These are phyloP conservation scores for Parasteatoda tepidariorum DNA, from an alignment of 1,140 invertebrate genomes.

Conservation along the genomic window DNA sequence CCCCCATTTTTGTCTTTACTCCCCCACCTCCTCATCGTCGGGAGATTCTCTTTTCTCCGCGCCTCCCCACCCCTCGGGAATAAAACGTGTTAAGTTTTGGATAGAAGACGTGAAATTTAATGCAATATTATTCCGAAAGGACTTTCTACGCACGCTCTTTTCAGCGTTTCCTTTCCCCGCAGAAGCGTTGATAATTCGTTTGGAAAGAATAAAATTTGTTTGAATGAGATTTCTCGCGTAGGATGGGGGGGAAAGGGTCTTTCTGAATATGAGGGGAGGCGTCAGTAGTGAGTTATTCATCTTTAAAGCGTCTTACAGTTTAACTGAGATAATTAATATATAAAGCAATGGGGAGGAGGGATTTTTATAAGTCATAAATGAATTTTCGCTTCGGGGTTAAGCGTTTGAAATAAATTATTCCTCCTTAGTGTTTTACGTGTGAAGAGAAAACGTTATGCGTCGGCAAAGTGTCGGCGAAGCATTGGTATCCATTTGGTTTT, in stretches of 20 bases:
- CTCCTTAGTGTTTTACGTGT: too few species aligned
- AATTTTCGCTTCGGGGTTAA: not conserved
- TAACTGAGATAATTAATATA: not conserved
- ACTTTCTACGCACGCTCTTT: not conserved
- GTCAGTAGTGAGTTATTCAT: not conserved
- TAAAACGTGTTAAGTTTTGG: constrained; percentile 55
- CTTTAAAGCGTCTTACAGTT: not conserved
- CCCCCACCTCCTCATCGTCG: not conserved
- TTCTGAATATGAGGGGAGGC: not conserved
- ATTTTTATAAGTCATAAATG: not conserved
- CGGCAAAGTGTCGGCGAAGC: too few species aligned
- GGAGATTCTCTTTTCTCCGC: not conserved
- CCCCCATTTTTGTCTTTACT: not conserved
- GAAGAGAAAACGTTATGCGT: too few species aligned
- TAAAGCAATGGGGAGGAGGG: not conserved
- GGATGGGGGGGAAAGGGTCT: not conserved
- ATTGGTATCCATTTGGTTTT: too few species aligned
- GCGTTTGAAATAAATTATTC: too few species aligned
- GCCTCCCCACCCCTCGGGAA: constrained; percentile 24
- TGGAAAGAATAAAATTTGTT: constrained; percentile 56
- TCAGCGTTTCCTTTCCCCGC: not conserved
- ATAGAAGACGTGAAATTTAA: constrained; percentile 58
- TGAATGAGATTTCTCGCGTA: not conserved
- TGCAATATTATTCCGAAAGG: constrained; percentile 50
- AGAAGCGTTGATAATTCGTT: constrained; percentile 40